A percentile compares a stretch with the other conserved stretches of the same genome.
These are phyloP conservation scores for Epistrophe eligans DNA, from an alignment of 2,888 invertebrate genomes.

Conservation along the genomic window DNA sequence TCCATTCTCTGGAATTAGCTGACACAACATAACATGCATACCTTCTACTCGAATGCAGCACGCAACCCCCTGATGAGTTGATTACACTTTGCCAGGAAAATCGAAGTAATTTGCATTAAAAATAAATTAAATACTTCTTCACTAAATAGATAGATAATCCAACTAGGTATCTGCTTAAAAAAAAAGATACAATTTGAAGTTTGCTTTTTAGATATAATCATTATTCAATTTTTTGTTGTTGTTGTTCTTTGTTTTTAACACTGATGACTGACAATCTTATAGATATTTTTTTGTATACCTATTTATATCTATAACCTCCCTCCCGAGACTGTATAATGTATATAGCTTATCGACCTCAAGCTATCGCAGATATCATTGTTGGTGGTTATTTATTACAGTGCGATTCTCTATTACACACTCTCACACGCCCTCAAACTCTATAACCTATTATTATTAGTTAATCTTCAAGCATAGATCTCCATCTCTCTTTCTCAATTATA, in stretches of 20 bases:
- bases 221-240: background rate
- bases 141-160: background rate
- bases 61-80: conserved; percentile 65
- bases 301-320: background rate
- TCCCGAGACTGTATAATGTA: background rate
- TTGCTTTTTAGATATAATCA: conserved; percentile 5
- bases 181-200: background rate
- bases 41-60: conserved; percentile 27
- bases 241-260: background rate
- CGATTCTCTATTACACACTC: conserved; percentile 74
- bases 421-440: conserved; percentile 70
- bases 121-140: conserved; percentile 43
- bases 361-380: conserved; percentile 69
- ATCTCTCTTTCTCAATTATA: conserved; percentile 74
- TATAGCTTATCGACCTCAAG: conserved; percentile 61
- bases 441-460: conserved; percentile 75
- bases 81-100: conserved; percentile 42
- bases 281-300: background rate
- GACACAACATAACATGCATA: conserved; percentile 24
- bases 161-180: background rate
- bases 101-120: conserved; percentile 62
- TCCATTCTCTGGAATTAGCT: conserved; percentile 10
- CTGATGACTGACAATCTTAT: conserved; percentile 60
- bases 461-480: conserved; percentile 67
- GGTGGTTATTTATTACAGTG: conserved; percentile 69